Evolutionary conservation across 2,113 vertebrate species (phyloP), one percentile per base, ranked within the genome.

Genomic region (Alligator mississippiensis): DNA sequence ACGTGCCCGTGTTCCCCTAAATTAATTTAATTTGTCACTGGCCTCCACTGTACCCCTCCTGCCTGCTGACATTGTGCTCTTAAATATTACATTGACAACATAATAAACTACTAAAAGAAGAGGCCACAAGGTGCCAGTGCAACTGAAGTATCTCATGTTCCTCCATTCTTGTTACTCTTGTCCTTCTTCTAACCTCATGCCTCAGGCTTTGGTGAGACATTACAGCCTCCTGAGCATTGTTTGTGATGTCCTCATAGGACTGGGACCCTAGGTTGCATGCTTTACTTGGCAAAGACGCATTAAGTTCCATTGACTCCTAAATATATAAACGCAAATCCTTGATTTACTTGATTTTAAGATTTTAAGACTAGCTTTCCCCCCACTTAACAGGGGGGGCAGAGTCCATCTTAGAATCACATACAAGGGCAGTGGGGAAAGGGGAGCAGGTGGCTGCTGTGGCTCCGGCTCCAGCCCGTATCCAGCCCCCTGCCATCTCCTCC

Each of bases 231-330:
- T 90, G 28, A 82, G 57, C 80, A 59, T 5, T 47, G 1, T 5
- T 70, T 72, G 22, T 78, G 62, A 6, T 77, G 16, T 4, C 5
- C 38, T 84, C 78, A 68, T 4, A 25, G 60, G 22, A 18, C 0
- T 0, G 58, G 11, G 14, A 34, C 1, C 1, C 11, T 8, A 28
- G 3, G 47, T 47, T 3, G 4, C 60, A 92, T 59, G 14, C 1
- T 75, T 9, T n/a, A 17, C 27, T 64, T 64, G n/a, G 28, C 6
- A 30, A 9, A 14, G 28, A 9, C 28, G 7, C 9, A 16, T 66
- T 66, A 30, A n/a, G 64, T n/a, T 80, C 24, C 6, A 27, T 11
- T 74, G 85, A 3, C 21, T 89, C 82, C 75, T 34, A 63, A 28
- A n/a, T 11, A 2, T 24, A 8, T 38, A 54, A 1, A 63, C 85